Percentiles rank a stretch among this genome's conserved stretches.
phyloP scores from a whole-genome alignment of 1,140 invertebrate genomes.

The Telenomus remus region DNA sequence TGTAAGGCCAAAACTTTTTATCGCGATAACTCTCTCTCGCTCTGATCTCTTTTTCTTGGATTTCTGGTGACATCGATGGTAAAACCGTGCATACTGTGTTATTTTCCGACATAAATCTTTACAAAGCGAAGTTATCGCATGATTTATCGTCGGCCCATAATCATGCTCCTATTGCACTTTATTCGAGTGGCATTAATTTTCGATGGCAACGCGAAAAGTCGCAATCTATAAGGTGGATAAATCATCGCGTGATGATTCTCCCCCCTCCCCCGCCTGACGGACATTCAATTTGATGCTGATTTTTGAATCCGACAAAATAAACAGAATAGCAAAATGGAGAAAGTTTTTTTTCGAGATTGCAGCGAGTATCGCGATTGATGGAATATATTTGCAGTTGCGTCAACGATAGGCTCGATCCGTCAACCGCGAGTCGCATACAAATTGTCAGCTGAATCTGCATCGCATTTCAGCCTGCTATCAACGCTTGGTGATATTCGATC shows the following conservation, averaged over 20 bases:
- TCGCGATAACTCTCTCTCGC: conserved; percentile 60
- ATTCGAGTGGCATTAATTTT: background rate
- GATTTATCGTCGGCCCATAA: conserved; percentile 52
- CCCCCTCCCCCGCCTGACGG: no score
- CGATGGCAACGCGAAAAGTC: background rate
- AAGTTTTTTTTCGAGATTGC: conserved; percentile 52
- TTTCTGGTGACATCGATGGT: conserved; percentile 61
- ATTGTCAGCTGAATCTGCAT: conserved; percentile 46
- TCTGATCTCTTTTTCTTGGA: conserved; percentile 61
- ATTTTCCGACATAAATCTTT: conserved; percentile 58
- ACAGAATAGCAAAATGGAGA: conserved; percentile 2
- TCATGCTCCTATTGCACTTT: conserved; percentile 36
- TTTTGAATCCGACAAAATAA: no score
- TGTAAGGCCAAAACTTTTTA: conserved; percentile 61
- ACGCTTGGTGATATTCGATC: conserved; percentile 62
- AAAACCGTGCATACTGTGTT: conserved; percentile 56
- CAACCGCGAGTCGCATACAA: conserved; percentile 57
- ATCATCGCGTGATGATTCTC: no score
- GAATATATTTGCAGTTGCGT: conserved; percentile 41
- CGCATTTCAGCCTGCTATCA: conserved; percentile 34
- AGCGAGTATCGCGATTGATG: conserved; percentile 35
- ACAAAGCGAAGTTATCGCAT: conserved; percentile 57
- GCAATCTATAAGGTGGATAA: background rate
- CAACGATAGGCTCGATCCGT: conserved; percentile 49
- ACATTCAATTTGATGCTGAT: no score